Base-by-base conservation (phyloP, 2,113 vertebrate species). In the Grallaria varia region DNA sequence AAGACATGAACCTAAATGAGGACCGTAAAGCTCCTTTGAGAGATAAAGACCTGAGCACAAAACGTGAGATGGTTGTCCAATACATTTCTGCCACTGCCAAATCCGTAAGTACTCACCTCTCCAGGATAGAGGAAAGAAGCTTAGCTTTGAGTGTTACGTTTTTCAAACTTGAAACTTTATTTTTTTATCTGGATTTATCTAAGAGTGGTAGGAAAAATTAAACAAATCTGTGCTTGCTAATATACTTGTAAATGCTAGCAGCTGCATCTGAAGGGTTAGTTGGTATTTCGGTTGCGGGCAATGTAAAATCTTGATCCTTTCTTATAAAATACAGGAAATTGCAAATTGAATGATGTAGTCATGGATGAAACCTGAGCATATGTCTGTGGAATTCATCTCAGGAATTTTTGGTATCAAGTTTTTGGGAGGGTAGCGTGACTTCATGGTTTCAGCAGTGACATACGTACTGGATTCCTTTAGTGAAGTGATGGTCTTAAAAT, bases 1-100 rank as follows among this genome's bases (percentile, higher is more conserved):
- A 99, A 97, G 99, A 99, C 97, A 99, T 99, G 99, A 99, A 99
- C 97, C 97, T 99, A 87, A 99, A 99, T 28, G 99, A 99, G 96
- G 99, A 99, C 20, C 98, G 99, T 8, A 99, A 99, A 96, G 98
- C 99, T 69, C 99, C 99, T 30, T 94, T 99, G 35, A 98, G 99
- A 81, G 98, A 98, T 85, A 99, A 99, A 90, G 99, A 99, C 95
- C 96, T 99, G 89, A 97, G 98, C 94, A 99, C 98, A 37, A 99
- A 99, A 67, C 98, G 99, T 3, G 99, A 99, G 97, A 99, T 99
- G 99, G 99, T 99, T 66, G 99, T 99, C 97, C 99, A 99, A 82
- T 99, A 99, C 97, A 99, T 99, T 97, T 99, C 99, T 73, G 98
- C 99, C 87, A 99, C 99, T 84, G 98, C 99, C 93, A 99, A 99